Conservation (phyloP, 1,140 invertebrate species). For the Lethrus apterus region DNA sequence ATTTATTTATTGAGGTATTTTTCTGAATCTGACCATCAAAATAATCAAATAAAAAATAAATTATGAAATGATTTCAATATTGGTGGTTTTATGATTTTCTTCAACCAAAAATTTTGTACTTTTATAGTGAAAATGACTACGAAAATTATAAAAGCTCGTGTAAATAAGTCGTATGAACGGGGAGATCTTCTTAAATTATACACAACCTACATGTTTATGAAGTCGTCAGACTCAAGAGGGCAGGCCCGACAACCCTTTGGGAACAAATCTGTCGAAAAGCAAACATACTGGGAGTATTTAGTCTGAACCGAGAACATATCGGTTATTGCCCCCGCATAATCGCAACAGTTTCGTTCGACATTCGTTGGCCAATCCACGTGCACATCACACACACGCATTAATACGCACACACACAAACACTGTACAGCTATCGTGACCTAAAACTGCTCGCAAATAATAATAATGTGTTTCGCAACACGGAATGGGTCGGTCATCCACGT, state of each 20-base stretch:
- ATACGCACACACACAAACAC: constrained; percentile 5
- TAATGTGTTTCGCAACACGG: constrained; percentile 13
- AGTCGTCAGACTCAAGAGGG: constrained; percentile 8
- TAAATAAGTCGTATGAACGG: too few relatives aligned
- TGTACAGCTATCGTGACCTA: constrained; percentile 8
- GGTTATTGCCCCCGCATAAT: constrained; percentile 13
- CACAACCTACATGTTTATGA: constrained; percentile 10
- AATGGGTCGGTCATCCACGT: constrained; percentile 10
- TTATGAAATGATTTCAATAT: too few relatives aligned
- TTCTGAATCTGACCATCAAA: too few relatives aligned
- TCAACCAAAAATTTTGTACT: too few relatives aligned
- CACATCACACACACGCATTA: not conserved
- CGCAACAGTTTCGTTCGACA: constrained; percentile 12
- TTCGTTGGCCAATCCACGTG: constrained; percentile 12
- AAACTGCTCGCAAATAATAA: constrained; percentile 13
- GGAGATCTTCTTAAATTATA: too few relatives aligned
- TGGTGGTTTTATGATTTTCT: too few relatives aligned
- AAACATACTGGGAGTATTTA: constrained; percentile 10
- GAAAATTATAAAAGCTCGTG: too few relatives aligned
- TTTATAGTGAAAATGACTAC: too few relatives aligned
- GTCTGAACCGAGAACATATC: constrained; percentile 9
- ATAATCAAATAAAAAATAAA: too few relatives aligned
- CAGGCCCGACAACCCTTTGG: constrained; percentile 9
- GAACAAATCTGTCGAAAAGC: constrained; percentile 12
- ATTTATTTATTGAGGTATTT: too few relatives aligned